These are phyloP conservation scores for Amaurobius ferox DNA, from an alignment of 2,888 invertebrate genomes.

Conservation along the genomic window DNA sequence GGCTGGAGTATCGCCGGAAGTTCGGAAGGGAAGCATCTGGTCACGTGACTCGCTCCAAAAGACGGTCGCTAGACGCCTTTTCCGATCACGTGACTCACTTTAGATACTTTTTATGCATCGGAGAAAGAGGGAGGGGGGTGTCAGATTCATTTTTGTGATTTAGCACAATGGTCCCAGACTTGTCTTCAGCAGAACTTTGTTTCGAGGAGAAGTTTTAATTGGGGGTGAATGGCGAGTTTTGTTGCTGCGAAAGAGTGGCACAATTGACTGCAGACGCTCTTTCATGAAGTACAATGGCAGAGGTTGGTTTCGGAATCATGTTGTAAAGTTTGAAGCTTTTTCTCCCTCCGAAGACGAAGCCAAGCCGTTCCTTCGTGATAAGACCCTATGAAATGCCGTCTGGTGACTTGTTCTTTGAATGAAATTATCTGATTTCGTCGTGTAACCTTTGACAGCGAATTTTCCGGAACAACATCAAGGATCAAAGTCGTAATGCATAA, in stretches of 20 bases:
- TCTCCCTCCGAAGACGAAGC: too few relatives aligned
- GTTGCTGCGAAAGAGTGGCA: not conserved
- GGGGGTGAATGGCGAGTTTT: conserved; percentile 7
- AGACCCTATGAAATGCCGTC: too few relatives aligned
- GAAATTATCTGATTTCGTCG: too few relatives aligned
- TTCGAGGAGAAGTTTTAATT: conserved; percentile 13
- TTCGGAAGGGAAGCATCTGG: conserved; percentile 68
- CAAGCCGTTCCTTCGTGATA: too few relatives aligned
- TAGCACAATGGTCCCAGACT: not conserved
- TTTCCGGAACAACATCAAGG: too few relatives aligned
- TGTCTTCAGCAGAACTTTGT: not conserved
- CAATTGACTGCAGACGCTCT: not conserved
- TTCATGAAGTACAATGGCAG: not conserved
- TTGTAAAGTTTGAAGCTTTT: too few relatives aligned
- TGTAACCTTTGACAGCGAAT: too few relatives aligned
- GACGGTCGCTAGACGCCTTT: conserved; percentile 64
- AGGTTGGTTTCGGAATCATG: too few relatives aligned
- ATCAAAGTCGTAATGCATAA: too few relatives aligned
- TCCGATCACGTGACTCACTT: conserved; percentile 65
- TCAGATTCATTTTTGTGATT: conserved; percentile 30
- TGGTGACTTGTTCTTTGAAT: too few relatives aligned
- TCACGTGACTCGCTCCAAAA: conserved; percentile 49
- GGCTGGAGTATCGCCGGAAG: conserved; percentile 67
- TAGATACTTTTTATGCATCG: conserved; percentile 14
- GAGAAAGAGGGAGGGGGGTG: conserved; percentile 1